Evolutionary conservation across 2,888 invertebrate genomes (phyloP).

Genomic region (Ashinkailepas kermadecensis): DNA sequence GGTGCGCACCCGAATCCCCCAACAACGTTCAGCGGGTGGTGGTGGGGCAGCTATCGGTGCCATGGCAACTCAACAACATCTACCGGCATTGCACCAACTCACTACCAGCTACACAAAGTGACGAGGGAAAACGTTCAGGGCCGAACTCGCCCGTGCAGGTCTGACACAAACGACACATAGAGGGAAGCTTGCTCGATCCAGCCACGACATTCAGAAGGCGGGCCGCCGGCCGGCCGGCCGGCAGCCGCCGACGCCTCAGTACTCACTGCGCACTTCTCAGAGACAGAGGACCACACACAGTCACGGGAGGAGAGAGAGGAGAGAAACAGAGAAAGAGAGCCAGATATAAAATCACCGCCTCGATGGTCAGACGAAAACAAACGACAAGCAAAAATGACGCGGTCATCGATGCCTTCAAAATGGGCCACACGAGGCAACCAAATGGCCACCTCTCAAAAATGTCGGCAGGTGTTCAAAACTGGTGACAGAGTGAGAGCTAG

Average conservation of each 20-base stretch:
- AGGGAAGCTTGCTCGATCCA: neutral
- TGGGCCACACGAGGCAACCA: neutral
- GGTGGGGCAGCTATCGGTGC: neutral
- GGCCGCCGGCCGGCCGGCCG: too few species aligned
- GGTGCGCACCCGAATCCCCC: too few species aligned
- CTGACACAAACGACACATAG: neutral
- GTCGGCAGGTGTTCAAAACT: neutral
- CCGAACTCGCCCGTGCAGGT: neutral
- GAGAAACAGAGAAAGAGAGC: neutral
- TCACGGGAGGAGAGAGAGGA: neutral
- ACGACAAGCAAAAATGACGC: neutral
- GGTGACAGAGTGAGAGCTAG: neutral
- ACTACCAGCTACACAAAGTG: slow-evolving; percentile 7
- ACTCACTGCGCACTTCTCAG: slow-evolving; percentile 15
- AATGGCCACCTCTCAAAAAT: neutral
- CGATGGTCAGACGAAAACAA: neutral
- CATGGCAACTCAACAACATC: neutral
- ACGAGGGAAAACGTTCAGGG: neutral
- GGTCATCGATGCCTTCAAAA: neutral
- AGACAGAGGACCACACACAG: neutral
- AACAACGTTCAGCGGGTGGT: too few species aligned
- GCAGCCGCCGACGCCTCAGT: neutral
- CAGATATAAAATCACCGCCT: neutral
- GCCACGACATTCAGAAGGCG: neutral
- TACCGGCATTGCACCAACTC: neutral